Conservation (phyloP, 1,140 invertebrate genomes). For the Saccostrea cuccullata region DNA sequence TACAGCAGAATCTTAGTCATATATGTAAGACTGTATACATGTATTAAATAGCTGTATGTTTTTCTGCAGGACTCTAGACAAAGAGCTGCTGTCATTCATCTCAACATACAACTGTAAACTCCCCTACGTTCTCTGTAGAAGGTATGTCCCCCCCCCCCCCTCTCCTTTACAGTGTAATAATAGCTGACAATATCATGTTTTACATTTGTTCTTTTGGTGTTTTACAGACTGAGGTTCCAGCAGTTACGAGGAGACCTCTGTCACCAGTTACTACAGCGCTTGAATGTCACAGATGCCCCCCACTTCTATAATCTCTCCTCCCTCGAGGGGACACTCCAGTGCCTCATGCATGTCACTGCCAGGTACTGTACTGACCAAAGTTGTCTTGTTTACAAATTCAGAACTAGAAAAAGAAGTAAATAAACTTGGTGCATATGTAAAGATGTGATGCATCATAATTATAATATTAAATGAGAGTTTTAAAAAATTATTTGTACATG, state of each 20-base stretch:
- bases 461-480: no score
- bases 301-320: conserved; percentile 78
- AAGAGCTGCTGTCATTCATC: conserved; percentile 69
- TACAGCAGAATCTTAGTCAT: no score
- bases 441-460: no score
- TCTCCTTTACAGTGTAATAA: no score
- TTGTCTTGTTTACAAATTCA: neutral
- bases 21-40: no score
- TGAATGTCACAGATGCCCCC: conserved; percentile 76
- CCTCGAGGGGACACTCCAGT: conserved; percentile 74
- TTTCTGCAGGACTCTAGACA: conserved; percentile 68
- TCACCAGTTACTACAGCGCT: conserved; percentile 64
- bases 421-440: no score
- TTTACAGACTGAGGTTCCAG: conserved; percentile 65
- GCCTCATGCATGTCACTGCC: conserved; percentile 77
- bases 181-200: neutral
- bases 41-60: neutral
- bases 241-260: conserved; percentile 71
- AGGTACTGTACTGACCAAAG: conserved; percentile 62
- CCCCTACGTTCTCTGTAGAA: conserved; percentile 70
- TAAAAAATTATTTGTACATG: no score
- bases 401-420: no score
- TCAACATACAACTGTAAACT: conserved; percentile 66
- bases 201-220: neutral
- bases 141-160: conserved; percentile 19